phyloP scores from a whole-genome alignment of 2,113 vertebrate species.

The Chionis minor region DNA sequence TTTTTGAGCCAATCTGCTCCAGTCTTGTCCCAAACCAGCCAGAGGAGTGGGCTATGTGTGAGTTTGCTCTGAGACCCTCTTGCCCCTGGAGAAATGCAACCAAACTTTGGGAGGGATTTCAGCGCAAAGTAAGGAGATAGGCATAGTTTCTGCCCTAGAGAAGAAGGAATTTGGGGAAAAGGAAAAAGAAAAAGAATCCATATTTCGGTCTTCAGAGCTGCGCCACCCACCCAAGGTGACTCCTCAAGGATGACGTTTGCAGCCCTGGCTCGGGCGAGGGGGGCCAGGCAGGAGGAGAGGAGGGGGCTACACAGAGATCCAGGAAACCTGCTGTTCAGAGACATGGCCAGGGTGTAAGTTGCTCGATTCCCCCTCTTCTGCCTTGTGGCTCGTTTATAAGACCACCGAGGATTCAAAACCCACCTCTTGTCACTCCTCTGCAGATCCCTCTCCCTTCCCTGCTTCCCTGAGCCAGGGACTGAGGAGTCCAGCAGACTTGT shows the following conservation, averaged over 20 bases:
- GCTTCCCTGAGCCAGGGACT: background rate
- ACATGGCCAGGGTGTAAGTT: fast-evolving
- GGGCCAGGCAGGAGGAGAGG: background rate
- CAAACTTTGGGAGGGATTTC: background rate
- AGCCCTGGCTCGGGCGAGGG: fast-evolving
- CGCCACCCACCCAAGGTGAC: background rate
- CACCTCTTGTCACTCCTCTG: background rate
- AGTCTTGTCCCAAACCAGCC: background rate
- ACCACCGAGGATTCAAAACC: background rate
- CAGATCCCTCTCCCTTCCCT: background rate
- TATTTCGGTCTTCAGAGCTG: background rate
- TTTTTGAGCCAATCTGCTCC: background rate
- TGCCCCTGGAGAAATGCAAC: background rate
- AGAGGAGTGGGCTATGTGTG: background rate
- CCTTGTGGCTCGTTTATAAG: background rate
- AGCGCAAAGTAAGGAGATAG: background rate
- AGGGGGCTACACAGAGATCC: background rate
- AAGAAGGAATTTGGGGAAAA: background rate
- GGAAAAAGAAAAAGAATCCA: background rate
- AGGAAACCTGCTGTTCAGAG: background rate
- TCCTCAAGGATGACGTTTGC: fast-evolving
- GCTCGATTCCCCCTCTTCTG: background rate
- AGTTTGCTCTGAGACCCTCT: background rate
- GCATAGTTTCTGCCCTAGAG: background rate
- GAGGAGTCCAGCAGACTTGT: background rate